These are phyloP conservation scores for Drosophila orena DNA, from an alignment of 1,140 invertebrate genomes.

Conservation along the genomic window DNA sequence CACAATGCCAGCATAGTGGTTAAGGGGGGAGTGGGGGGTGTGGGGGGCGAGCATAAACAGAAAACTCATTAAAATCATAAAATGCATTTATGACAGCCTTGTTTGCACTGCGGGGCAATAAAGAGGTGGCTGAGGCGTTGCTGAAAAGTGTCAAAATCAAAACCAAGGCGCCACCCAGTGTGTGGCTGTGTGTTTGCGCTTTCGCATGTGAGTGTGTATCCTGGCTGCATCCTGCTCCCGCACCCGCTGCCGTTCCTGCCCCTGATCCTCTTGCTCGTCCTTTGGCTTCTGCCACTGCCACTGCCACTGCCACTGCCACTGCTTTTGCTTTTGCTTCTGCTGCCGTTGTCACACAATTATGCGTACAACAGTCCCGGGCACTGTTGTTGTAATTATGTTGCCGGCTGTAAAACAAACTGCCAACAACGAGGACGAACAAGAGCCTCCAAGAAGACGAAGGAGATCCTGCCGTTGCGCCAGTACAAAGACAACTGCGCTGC, in stretches of 20 bases:
- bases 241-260: neutral
- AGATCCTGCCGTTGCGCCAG: conserved; percentile 26
- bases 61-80: conserved; percentile 84
- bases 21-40: neutral
- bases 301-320: neutral
- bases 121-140: conserved; percentile 51
- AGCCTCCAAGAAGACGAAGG: conserved; percentile 30
- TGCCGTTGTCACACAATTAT: conserved; percentile 80
- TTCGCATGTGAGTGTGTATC: conserved; percentile 50
- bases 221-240: conserved; percentile 56
- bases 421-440: conserved; percentile 59
- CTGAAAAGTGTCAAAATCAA: conserved; percentile 80
- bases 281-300: neutral
- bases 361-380: conserved; percentile 68
- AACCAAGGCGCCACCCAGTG: conserved; percentile 60
- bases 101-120: conserved; percentile 76
- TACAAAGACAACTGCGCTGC: conserved; percentile 13
- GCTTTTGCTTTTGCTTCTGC: conserved; percentile 12
- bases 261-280: neutral
- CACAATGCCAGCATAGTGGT: conserved; percentile 1
- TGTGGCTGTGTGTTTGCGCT: conserved; percentile 8
- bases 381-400: conserved; percentile 80
- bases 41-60: conserved; percentile 67
- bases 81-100: conserved; percentile 80
- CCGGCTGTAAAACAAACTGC: conserved; percentile 73